Conservation (phyloP, 2,888 invertebrate genomes). For the Hoplodrina ambigua region DNA sequence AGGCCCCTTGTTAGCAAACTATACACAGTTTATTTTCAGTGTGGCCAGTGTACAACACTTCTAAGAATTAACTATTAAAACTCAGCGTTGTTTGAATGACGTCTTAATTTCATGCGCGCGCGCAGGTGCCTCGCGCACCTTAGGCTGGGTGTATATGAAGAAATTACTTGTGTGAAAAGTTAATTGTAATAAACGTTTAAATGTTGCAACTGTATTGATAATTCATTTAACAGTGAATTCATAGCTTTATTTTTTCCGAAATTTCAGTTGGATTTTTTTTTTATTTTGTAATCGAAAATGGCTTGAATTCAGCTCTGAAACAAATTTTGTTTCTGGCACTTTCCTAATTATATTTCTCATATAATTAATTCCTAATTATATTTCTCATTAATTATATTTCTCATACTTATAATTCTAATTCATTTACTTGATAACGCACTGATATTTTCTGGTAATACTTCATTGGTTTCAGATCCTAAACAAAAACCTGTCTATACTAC, state of each 20-base stretch:
- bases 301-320: neutral
- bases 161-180: neutral
- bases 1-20: conserved; percentile 61
- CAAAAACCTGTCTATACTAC: neutral
- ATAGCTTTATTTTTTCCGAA: neutral
- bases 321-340: no score
- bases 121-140: conserved; percentile 58
- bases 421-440: no score
- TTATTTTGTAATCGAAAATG: no score
- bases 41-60: conserved; percentile 57
- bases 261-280: neutral
- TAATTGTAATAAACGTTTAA: neutral
- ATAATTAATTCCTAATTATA: no score
- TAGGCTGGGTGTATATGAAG: conserved; percentile 36
- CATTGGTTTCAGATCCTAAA: no score
- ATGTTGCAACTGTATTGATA: neutral
- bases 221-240: neutral
- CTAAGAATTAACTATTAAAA: conserved; percentile 66
- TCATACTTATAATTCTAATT: no score
- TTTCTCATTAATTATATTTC: no score
- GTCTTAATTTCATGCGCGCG: conserved; percentile 62
- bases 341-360: no score
- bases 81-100: conserved; percentile 65
- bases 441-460: no score
- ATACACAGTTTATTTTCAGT: conserved; percentile 54